A percentile compares a stretch with the other conserved stretches of the same genome.
Conservation (phyloP, 2,888 invertebrate species). For the Meganola albula region DNA sequence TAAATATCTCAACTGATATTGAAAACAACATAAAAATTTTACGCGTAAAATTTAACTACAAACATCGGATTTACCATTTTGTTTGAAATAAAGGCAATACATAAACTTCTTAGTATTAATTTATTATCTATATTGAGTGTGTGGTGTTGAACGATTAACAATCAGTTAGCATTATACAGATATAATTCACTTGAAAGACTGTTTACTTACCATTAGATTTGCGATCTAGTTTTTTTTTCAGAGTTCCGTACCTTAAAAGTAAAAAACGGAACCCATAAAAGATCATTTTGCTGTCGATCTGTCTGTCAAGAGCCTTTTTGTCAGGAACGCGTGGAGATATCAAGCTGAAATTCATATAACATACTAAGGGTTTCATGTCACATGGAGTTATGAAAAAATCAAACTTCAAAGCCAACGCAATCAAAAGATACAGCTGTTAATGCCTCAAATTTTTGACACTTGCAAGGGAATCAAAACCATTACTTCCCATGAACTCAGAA, state of each 20-base stretch:
- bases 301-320: neutral
- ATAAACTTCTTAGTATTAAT: too few relatives aligned
- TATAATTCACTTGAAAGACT: conserved; percentile 17
- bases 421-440: neutral
- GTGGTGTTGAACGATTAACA: conserved; percentile 22
- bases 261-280: neutral
- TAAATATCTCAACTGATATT: conserved; percentile 13
- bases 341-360: neutral
- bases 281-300: neutral
- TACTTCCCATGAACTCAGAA: too few relatives aligned
- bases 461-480: neutral
- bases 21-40: conserved; percentile 9
- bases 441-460: neutral
- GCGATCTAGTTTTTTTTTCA: conserved; percentile 4
- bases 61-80: conserved; percentile 20
- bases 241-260: neutral
- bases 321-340: neutral
- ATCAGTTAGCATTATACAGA: conserved; percentile 19
- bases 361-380: neutral
- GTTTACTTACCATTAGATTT: conserved; percentile 9
- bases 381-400: neutral
- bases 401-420: neutral
- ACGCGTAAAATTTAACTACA: conserved; percentile 21
- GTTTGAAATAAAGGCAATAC: too few relatives aligned
- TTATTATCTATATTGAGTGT: conserved; percentile 24